Conservation (phyloP, 2,797 vertebrate species). For the Platalea minor region DNA sequence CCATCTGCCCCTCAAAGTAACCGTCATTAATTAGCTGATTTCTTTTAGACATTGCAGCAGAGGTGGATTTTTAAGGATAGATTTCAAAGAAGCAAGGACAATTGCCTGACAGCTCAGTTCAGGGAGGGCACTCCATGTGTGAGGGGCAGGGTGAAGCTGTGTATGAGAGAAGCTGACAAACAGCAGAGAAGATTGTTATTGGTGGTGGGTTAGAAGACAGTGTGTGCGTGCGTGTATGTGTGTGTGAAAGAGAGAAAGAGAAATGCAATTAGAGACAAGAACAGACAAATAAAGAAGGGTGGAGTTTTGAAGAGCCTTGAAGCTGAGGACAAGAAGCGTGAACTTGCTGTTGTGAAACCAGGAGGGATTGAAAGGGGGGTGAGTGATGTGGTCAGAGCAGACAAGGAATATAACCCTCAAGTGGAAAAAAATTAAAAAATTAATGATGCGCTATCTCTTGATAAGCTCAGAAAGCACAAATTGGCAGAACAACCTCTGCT, state of each 20-base stretch:
- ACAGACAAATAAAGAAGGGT: conserved; percentile 29
- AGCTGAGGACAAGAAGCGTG: conserved; percentile 21
- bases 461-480: conserved; percentile 7
- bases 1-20: conserved; percentile 63
- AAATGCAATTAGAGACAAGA: conserved; percentile 30
- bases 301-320: conserved; percentile 29
- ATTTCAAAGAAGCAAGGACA: conserved; percentile 50
- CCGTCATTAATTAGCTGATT: conserved; percentile 58
- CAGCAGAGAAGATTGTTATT: conserved; percentile 20
- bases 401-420: neutral
- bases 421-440: neutral
- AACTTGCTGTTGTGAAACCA: conserved; percentile 30
- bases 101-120: conserved; percentile 54
- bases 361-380: neutral
- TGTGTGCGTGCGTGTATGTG: neutral
- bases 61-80: conserved; percentile 49
- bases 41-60: conserved; percentile 24
- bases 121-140: conserved; percentile 20
- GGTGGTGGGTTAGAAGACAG: conserved; percentile 30
- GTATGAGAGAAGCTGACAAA: conserved; percentile 32
- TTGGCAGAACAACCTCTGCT: conserved; percentile 39
- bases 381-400: conserved; percentile 24
- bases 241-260: neutral
- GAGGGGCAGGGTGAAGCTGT: conserved; percentile 40
- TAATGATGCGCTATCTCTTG: neutral